phyloP scores from a whole-genome alignment of 2,888 invertebrate species.

The Spisula subtruncata region DNA sequence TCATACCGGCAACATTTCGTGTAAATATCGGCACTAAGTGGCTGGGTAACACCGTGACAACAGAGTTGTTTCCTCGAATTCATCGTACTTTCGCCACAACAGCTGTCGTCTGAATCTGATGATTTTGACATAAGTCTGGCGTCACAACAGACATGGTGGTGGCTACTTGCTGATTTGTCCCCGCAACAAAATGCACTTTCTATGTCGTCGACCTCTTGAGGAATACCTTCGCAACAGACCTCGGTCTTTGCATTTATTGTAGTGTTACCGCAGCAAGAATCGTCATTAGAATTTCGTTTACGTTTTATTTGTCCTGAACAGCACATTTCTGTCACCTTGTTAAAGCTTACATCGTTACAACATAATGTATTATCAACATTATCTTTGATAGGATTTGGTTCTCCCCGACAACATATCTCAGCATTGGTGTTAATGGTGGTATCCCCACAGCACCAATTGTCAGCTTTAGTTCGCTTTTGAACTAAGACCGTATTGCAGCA shows the following conservation, averaged over 20 bases:
- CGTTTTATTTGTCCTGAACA: constrained; percentile 43
- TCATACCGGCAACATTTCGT: constrained; percentile 40
- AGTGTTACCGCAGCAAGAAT: constrained; percentile 51
- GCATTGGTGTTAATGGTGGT: constrained; percentile 17
- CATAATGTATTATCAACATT: constrained; percentile 33
- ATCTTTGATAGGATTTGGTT: constrained; percentile 40
- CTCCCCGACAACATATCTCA: constrained; percentile 47
- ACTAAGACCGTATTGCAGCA: constrained; percentile 34
- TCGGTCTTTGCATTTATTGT: constrained; percentile 30
- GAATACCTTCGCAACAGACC: constrained; percentile 34
- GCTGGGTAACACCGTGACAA: constrained; percentile 37
- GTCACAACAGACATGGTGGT: constrained; percentile 22
- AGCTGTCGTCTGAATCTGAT: constrained; percentile 20
- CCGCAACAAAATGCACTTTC: constrained; percentile 29
- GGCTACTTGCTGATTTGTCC: constrained; percentile 15
- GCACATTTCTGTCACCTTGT: constrained; percentile 45
- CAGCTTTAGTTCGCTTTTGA: not conserved
- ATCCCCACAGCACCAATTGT: constrained; percentile 39
- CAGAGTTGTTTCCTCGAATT: constrained; percentile 21
- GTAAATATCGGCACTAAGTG: not conserved
- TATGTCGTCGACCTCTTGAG: not conserved
- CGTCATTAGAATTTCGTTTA: constrained; percentile 41
- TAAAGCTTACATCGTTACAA: constrained; percentile 48
- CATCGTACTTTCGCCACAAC: constrained; percentile 38
- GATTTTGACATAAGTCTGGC: constrained; percentile 12